Conservation (phyloP, 53 echinoderm and acorn worm species). For the Echinarachnius parma region DNA sequence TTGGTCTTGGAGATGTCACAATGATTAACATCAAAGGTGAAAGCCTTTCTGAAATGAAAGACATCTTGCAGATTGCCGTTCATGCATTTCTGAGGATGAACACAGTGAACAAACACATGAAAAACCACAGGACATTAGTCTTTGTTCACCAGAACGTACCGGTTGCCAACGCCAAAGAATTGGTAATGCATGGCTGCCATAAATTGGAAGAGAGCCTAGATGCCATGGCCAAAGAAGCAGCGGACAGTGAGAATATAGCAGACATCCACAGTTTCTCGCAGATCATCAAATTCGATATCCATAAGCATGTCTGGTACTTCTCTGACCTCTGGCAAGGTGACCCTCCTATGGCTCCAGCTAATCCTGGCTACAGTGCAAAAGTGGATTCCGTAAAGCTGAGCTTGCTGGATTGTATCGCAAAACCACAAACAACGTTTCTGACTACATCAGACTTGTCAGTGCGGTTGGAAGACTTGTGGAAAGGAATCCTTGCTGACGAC, state of each 20-base stretch:
- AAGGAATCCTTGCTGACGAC: slow-evolving; percentile 32
- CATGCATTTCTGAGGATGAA: slow-evolving; percentile 39
- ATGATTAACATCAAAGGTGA: slow-evolving; percentile 58
- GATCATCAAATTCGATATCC: slow-evolving; percentile 45
- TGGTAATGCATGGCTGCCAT: slow-evolving; percentile 29
- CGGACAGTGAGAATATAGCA: slow-evolving; percentile 44
- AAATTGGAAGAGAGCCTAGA: slow-evolving; percentile 35
- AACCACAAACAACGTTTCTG: no score
- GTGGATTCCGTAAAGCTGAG: no score
- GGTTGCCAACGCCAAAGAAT: slow-evolving; percentile 30
- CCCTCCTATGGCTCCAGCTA: slow-evolving; percentile 61
- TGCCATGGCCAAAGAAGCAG: slow-evolving; percentile 47
- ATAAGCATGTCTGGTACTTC: slow-evolving; percentile 46
- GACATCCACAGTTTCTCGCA: slow-evolving; percentile 47
- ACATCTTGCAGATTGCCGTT: slow-evolving; percentile 38
- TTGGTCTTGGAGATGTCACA: slow-evolving; percentile 48
- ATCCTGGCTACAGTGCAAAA: slow-evolving; percentile 56
- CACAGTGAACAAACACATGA: slow-evolving; percentile 20
- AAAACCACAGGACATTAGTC: slow-evolving; percentile 33
- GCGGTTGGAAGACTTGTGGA: slow-evolving; percentile 49
- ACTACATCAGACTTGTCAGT: no score
- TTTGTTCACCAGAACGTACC: slow-evolving; percentile 64
- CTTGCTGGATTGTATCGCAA: no score
- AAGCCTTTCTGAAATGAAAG: slow-evolving; percentile 44
- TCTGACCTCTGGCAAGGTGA: slow-evolving; percentile 58